Base-by-base conservation (phyloP, 2,797 vertebrate genomes). In the Orientallactaga sibirica region DNA sequence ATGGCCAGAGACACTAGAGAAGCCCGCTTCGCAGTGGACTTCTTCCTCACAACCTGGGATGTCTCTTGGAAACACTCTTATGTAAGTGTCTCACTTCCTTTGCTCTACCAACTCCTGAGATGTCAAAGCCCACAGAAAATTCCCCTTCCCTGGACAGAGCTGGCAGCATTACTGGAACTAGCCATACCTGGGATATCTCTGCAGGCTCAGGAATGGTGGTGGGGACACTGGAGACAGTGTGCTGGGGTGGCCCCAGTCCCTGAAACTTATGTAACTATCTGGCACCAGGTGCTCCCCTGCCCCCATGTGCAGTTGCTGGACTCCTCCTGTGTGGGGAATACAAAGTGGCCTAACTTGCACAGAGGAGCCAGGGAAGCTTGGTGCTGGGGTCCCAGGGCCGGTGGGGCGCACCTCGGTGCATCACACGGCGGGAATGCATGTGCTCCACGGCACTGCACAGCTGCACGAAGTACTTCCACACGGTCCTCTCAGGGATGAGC, bases 401-500 rank as follows among this genome's bases (percentile, higher is more conserved):
- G 61, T 0, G 5, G 27, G 64, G 19, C 75, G 0, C 27, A 99
- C 99, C 99, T 98, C 98, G 98, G 97, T 99, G 98, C 99, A 99
- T 99, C 96, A 99, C 98, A 88, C 98, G 98, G 96, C 99, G 99
- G 71, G 99, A 99, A 95, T 99, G 99, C 99, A 99, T 99, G 98
- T 99, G 99, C 95, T 99, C 99, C 93, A 99, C 98, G 4, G 99
- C 99, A 66, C 99, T 99, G 98, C 99, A 99, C 86, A 99, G 98
- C 98, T 99, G 99, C 97, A 98, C 98, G 58, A 99, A 99, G 96
- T 99, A 99, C 97, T 99, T 99, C 99, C 99, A 99, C 96, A 99
- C 98, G 0, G 98, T 99, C 96, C 98, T 97, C 98, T 99, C 99
- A 0, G 99, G 99, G 97, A 99, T 99, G 96, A 99, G 98, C 94